These are phyloP conservation scores for Hydrochoerus hydrochaeris DNA, from an alignment of 2,113 vertebrate species.

Conservation along the genomic window DNA sequence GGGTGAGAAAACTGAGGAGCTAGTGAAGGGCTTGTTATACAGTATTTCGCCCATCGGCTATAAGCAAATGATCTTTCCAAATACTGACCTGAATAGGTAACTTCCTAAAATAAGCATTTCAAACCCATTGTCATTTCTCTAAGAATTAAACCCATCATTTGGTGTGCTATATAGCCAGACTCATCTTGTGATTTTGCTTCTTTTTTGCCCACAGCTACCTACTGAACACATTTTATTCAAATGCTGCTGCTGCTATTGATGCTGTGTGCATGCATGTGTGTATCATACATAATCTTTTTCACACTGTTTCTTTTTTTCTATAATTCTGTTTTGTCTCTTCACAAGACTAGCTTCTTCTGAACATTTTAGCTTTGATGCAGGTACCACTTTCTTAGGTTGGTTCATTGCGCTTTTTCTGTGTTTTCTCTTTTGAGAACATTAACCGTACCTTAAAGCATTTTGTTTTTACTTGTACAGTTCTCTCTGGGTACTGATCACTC, in stretches of 20 bases:
- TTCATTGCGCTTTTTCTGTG: background rate
- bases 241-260: background rate
- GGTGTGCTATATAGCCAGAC: background rate
- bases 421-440: background rate
- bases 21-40: background rate
- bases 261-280: background rate
- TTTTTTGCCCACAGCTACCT: background rate
- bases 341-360: background rate
- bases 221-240: background rate
- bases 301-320: background rate
- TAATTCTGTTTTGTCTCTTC: background rate
- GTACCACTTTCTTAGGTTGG: background rate
- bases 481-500: background rate
- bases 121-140: background rate
- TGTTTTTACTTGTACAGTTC: background rate
- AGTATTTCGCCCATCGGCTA: background rate
- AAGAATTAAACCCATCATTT: background rate
- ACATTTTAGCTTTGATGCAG: background rate
- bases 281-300: background rate
- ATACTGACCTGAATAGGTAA: background rate
- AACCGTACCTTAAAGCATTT: background rate
- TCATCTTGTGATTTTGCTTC: background rate
- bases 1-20: background rate
- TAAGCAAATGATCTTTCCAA: background rate
- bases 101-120: background rate